Base-by-base conservation (phyloP, 2,113 vertebrate species). In the Actenoides lindsayi region DNA sequence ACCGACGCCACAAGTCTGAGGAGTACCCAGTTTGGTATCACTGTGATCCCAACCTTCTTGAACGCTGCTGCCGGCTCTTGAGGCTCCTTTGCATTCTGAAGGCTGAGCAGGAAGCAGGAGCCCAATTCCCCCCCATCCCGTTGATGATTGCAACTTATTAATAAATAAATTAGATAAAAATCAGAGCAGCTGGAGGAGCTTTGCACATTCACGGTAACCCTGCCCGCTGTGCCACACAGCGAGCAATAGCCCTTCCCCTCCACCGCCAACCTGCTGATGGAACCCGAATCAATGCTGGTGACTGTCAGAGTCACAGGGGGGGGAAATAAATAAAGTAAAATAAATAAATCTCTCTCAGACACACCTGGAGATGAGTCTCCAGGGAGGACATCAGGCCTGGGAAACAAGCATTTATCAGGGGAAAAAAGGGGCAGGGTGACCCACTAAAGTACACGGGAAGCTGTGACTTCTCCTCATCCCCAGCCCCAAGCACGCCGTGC, bases 131-230 rank as follows among this genome's bases (percentile, higher is more conserved):
- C 86, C 77, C 76, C 21, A n/a, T 83, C 88, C 19, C 9, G 9
- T 4, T 94, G 83, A 69, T 82, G 64, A 84, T 71, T 84, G 93
- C 57, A 69, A 90, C 77, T 94, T 74, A 68, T 51, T 51, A 14
- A 35, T 15, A 15, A 60, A 60, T 33, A 23, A 23, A 60, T 15
- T 17, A 59, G 33, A 21, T 33, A n/a, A 16, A 93, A 91, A 82
- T 20, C 12, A 8, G 75, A 94, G 92, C 92, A 88, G 94, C 93
- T 93, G 80, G 44, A 82, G 79, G 80, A 82, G 90, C 67, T 89
- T 19, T 94, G 81, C 75, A 95, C 65, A 53, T 35, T 67, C 39
- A 33, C 57, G 89, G 89, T 68, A 95, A 18, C 46, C 79, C 91
- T 95, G 69, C 84, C 84, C 69, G 63, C 10, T 0, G 71, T 9